Base-by-base conservation (phyloP, 2,797 vertebrate genomes). In the Cirrhinus molitorella region DNA sequence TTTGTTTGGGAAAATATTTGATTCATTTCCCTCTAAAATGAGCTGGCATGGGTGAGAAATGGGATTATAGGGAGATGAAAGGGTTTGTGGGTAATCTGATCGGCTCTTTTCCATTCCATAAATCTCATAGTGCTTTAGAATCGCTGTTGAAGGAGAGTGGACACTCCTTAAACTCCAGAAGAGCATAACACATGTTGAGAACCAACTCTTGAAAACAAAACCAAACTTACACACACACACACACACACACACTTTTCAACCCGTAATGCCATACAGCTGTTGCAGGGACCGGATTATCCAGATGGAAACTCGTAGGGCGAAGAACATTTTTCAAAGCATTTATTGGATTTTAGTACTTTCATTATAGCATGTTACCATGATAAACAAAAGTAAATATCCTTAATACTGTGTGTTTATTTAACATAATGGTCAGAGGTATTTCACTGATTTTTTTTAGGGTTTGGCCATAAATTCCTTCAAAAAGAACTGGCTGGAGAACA, bases 21-120 rank as follows among this genome's bases (percentile, higher is more conserved):
- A 79, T 80, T 49, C 3, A 71, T 87, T 76, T 68, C 73, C 68
- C 68, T 73, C 59, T 45, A 68, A 84, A 81, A 65, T 78, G 57
- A 88, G 63, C 63, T 75, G 59, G 71, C 68, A 63, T 66, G 77
- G 47, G 28, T 75, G 19, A 77, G 17, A 77, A 78, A 67, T 77
- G 8, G 40, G 81, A 70, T 83, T 65, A 78, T 73, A 34, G 21
- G n/a, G 80, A 68, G 70, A 78, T 86, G 40, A 87, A 79, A 85
- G 51, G 43, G 66, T 71, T 49, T 78, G 49, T 23, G 47, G 53
- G 65, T 66, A 53, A 78, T 88, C 40, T 85, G 79, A 88, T 79
- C 19, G 51, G 68, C n/a, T 40, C 13, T 68, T 73, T 85, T 79
- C 61, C 51, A 72, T 88, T 79, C 61, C 34, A 73, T 74, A 85